These are phyloP conservation scores for Galemys pyrenaicus DNA, from an alignment of 2,113 vertebrate genomes.

Conservation along the genomic window DNA sequence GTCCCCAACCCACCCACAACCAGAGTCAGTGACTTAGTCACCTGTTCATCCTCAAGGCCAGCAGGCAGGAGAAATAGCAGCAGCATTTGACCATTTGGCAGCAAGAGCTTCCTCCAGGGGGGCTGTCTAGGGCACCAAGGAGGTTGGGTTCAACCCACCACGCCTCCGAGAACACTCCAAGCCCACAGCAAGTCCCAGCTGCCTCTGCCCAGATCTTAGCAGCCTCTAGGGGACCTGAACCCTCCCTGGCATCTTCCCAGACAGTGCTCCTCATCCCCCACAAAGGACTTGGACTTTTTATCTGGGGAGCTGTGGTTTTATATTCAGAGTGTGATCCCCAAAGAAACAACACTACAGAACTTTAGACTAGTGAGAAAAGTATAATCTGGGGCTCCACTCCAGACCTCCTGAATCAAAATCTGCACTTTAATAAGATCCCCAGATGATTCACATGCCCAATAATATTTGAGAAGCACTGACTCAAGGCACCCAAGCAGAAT, in stretches of 20 bases:
- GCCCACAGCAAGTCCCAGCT: neutral
- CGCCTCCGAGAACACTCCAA: neutral
- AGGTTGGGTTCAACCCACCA: neutral
- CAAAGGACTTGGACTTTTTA: neutral
- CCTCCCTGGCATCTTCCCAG: neutral
- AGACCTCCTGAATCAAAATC: neutral
- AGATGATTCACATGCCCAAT: neutral
- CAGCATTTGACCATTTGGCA: neutral
- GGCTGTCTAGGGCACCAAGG: neutral
- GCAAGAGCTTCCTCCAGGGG: neutral
- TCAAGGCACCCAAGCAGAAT: neutral
- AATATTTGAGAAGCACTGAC: neutral
- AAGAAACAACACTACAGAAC: neutral
- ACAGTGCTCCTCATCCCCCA: neutral
- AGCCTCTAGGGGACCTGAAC: neutral
- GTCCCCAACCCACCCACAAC: too few relatives aligned
- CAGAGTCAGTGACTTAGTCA: neutral
- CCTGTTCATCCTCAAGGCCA: neutral
- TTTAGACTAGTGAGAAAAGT: neutral
- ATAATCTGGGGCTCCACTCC: neutral
- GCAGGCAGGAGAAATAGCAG: neutral
- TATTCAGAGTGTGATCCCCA: neutral
- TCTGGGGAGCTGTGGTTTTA: neutral
- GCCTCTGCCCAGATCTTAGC: neutral
- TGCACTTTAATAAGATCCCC: neutral